Conservation (phyloP, 92 coral and sea anemone genomes). For the Zoanthus sansibaricus region DNA sequence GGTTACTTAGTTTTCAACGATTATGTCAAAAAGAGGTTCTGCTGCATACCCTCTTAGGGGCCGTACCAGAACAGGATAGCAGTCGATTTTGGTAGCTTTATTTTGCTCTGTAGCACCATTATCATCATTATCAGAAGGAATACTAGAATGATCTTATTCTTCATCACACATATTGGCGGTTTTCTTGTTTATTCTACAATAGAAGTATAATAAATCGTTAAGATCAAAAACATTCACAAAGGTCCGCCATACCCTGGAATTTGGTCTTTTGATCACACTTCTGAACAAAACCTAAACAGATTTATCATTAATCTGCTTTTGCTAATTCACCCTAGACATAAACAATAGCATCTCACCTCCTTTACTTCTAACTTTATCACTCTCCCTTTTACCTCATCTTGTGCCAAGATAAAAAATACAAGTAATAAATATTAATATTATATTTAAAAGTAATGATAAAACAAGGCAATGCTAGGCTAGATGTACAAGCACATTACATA, state of each 20-base stretch:
- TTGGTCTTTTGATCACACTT: background rate
- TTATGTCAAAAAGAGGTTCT: slow-evolving; percentile 54
- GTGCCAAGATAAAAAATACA: background rate
- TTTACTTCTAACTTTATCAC: background rate
- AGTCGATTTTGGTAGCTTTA: slow-evolving; percentile 19
- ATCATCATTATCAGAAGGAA: background rate
- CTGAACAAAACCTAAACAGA: background rate
- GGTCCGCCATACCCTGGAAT: slow-evolving; percentile 5
- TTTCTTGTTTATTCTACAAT: background rate
- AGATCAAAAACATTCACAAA: background rate
- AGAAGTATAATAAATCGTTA: no score
- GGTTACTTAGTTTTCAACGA: slow-evolving; percentile 48
- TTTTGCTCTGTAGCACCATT: background rate
- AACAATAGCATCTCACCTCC: background rate
- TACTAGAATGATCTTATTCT: background rate
- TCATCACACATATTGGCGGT: slow-evolving; percentile 6
- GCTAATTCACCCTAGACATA: background rate
- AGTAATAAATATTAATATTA: background rate
- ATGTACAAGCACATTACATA: background rate
- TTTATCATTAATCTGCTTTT: background rate
- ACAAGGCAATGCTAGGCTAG: background rate
- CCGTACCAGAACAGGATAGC: slow-evolving; percentile 53
- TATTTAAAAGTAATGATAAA: background rate
- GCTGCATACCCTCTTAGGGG: slow-evolving; percentile 65
- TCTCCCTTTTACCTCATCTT: background rate